phyloP scores from a whole-genome alignment of 1,140 invertebrate species.

The Philotrypesis tridentata region DNA sequence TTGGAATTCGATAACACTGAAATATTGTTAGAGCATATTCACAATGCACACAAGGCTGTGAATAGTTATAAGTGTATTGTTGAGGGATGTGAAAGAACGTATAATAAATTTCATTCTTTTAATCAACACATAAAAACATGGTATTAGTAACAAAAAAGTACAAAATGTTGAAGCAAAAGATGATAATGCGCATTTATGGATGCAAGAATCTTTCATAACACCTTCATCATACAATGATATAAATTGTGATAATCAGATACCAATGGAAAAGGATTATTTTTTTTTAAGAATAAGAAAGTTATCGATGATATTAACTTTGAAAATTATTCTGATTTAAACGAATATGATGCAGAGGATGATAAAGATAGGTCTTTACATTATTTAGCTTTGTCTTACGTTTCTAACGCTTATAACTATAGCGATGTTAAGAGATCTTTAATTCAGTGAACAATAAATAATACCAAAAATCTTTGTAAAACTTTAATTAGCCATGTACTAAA shows the following conservation, averaged over 20 bases:
- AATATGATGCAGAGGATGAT: not conserved
- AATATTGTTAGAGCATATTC: constrained; percentile 6
- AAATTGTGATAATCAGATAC: too few species aligned
- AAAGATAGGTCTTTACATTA: too few species aligned
- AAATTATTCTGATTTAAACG: too few species aligned
- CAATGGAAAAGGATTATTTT: too few species aligned
- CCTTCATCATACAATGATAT: too few species aligned
- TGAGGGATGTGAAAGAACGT: not conserved
- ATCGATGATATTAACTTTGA: too few species aligned
- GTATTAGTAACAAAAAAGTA: not conserved
- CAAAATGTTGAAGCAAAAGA: too few species aligned
- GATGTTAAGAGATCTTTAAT: not conserved
- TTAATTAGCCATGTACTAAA: not conserved
- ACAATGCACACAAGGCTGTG: not conserved
- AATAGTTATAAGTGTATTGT: not conserved
- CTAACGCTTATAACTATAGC: not conserved
- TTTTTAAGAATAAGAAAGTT: too few species aligned
- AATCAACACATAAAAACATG: not conserved
- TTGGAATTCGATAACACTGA: not conserved
- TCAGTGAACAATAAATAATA: not conserved
- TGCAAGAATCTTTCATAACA: too few species aligned
- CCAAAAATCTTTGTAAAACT: not conserved
- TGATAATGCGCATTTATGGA: not conserved
- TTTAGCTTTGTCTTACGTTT: not conserved
- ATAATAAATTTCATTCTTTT: not conserved